Conservation (phyloP, 1,140 invertebrate genomes). For the Lordiphosa collinella region DNA sequence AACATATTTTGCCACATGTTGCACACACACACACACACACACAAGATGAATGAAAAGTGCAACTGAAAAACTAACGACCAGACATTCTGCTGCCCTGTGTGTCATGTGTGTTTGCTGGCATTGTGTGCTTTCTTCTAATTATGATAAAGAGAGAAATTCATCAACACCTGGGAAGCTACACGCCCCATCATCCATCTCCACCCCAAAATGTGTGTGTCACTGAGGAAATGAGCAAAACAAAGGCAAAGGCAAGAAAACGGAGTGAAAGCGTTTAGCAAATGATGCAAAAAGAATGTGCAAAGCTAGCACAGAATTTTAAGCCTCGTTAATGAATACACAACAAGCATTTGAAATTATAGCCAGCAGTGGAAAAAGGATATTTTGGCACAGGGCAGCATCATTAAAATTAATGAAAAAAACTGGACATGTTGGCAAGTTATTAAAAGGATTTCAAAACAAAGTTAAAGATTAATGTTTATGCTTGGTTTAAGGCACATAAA, state of each 20-base stretch:
- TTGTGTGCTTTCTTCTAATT: slow-evolving; percentile 39
- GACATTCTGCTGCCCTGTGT: slow-evolving; percentile 8
- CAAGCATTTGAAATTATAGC: slow-evolving; percentile 8
- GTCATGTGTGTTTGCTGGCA: slow-evolving; percentile 8
- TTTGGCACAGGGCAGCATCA: slow-evolving; percentile 31
- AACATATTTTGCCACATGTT: slow-evolving; percentile 55
- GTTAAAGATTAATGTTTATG: too few relatives aligned
- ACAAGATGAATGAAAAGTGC: slow-evolving; percentile 15
- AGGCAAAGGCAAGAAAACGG: slow-evolving; percentile 6
- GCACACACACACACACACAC: slow-evolving; percentile 19
- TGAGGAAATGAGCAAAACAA: slow-evolving; percentile 55
- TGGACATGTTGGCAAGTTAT: too few relatives aligned
- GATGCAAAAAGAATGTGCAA: slow-evolving; percentile 19
- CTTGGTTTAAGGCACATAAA: too few relatives aligned
- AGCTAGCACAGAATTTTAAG: slow-evolving; percentile 7
- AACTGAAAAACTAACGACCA: slow-evolving; percentile 1
- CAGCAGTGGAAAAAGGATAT: slow-evolving; percentile 14
- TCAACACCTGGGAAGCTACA: slow-evolving; percentile 17
- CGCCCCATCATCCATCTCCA: slow-evolving; percentile 1
- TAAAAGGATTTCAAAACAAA: too few relatives aligned
- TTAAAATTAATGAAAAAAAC: slow-evolving; percentile 69
- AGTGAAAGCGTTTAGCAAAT: slow-evolving; percentile 47
- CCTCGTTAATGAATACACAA: slow-evolving; percentile 28
- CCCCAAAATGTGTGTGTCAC: slow-evolving; percentile 62
- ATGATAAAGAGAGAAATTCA: slow-evolving; percentile 61